phyloP scores from a whole-genome alignment of 2,113 vertebrate species.

The Gasterosteus nipponicus region DNA sequence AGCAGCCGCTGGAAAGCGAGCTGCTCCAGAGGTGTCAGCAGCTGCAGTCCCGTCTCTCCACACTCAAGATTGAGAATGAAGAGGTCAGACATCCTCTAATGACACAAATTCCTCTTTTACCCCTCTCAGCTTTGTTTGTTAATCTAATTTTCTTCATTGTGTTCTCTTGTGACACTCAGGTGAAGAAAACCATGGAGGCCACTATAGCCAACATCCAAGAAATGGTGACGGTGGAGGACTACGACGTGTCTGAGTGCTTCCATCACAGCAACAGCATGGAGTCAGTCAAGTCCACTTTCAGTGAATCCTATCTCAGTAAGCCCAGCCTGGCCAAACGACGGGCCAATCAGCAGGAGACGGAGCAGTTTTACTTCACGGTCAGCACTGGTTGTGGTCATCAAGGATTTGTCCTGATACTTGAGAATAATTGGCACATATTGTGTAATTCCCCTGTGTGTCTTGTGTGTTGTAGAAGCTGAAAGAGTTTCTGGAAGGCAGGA shows the following conservation, averaged over 20 bases:
- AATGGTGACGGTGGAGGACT: slow-evolving; percentile 97
- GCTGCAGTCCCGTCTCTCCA: slow-evolving; percentile 92
- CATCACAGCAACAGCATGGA: slow-evolving; percentile 99
- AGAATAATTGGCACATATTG: not conserved
- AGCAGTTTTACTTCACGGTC: slow-evolving; percentile 99
- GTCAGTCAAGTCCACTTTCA: slow-evolving; percentile 96
- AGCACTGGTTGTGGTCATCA: slow-evolving; percentile 34
- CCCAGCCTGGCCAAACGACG: slow-evolving; percentile 96
- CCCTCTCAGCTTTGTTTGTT: not conserved
- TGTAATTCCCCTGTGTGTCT: not conserved
- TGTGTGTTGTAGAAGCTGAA: slow-evolving; percentile 91
- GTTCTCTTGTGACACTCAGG: slow-evolving; percentile 74
- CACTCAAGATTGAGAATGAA: slow-evolving; percentile 96
- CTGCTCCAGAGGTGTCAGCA: slow-evolving; percentile 95
- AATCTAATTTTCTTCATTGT: not conserved
- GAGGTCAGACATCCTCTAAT: slow-evolving; percentile 83
- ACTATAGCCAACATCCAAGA: slow-evolving; percentile 98
- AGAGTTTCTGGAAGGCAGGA: slow-evolving; percentile 97
- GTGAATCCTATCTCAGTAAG: slow-evolving; percentile 98
- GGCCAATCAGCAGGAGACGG: slow-evolving; percentile 98
- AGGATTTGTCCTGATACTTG: not conserved
- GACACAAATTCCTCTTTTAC: not conserved
- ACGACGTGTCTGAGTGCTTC: slow-evolving; percentile 96
- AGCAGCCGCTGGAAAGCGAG: slow-evolving; percentile 91
- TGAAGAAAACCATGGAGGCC: slow-evolving; percentile 99